Conservation (phyloP, 2,113 vertebrate genomes). For the Hyla sarda region DNA sequence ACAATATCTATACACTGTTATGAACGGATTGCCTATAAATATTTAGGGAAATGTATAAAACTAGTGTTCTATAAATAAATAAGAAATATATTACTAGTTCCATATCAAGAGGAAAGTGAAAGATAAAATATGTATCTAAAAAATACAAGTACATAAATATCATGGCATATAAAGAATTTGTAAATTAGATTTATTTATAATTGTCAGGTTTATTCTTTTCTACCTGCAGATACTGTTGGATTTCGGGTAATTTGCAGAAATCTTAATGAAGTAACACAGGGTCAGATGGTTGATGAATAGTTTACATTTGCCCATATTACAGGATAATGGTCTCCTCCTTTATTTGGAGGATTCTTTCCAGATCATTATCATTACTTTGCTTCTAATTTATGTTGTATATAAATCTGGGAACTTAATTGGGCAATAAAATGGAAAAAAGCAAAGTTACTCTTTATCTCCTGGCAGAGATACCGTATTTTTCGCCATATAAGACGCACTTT, state of each 20-base stretch:
- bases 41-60: neutral
- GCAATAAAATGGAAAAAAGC: neutral
- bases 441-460: neutral
- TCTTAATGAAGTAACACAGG: neutral
- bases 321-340: neutral
- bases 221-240: neutral
- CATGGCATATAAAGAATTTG: neutral
- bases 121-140: neutral
- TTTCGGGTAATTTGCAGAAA: neutral
- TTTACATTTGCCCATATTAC: neutral
- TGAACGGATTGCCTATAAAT: neutral
- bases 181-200: neutral
- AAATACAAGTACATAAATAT: neutral
- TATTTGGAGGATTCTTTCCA: neutral
- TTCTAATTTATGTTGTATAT: neutral
- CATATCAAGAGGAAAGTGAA: neutral
- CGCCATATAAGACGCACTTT: no score
- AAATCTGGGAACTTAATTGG: neutral
- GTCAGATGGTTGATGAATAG: neutral
- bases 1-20: neutral
- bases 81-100: no score
- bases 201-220: neutral
- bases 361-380: neutral
- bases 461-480: no score
- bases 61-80: no score